phyloP scores from a whole-genome alignment of 2,797 vertebrate species.

The Lacerta bilineata region DNA sequence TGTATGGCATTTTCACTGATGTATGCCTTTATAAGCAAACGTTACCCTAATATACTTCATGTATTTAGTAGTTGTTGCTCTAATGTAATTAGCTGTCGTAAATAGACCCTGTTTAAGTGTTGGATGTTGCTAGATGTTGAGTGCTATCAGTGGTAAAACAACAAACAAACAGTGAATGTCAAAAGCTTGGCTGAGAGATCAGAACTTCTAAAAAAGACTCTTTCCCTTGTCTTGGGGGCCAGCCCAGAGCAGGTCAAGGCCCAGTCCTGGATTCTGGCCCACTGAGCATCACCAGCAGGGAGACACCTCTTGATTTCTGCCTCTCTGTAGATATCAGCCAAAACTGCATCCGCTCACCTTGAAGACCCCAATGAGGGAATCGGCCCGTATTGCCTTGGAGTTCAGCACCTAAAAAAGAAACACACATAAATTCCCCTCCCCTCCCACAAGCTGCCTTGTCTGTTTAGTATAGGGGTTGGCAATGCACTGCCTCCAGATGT shows the following conservation, averaged over 20 bases:
- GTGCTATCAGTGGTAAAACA: background rate
- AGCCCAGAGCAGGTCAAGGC: no score
- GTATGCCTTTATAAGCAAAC: no score
- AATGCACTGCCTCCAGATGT: no score
- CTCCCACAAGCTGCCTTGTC: background rate
- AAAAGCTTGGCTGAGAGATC: background rate
- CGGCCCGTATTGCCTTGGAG: conserved; percentile 53
- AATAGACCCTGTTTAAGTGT: no score
- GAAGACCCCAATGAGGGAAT: conserved; percentile 75
- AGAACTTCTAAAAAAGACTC: background rate
- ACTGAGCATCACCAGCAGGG: no score
- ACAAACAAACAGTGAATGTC: background rate
- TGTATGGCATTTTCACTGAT: no score
- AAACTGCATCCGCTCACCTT: conserved; percentile 64
- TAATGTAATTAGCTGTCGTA: no score
- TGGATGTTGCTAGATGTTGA: background rate
- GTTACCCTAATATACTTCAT: no score
- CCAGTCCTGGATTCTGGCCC: background rate
- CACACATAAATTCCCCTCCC: background rate
- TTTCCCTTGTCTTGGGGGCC: background rate
- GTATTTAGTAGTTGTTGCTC: no score
- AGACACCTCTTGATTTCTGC: background rate
- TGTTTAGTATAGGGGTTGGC: background rate
- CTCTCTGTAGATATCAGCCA: background rate
- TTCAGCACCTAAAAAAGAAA: conserved; percentile 68